Evolutionary conservation across 1,140 invertebrate genomes (phyloP).

Genomic region (Octopus sinensis): DNA sequence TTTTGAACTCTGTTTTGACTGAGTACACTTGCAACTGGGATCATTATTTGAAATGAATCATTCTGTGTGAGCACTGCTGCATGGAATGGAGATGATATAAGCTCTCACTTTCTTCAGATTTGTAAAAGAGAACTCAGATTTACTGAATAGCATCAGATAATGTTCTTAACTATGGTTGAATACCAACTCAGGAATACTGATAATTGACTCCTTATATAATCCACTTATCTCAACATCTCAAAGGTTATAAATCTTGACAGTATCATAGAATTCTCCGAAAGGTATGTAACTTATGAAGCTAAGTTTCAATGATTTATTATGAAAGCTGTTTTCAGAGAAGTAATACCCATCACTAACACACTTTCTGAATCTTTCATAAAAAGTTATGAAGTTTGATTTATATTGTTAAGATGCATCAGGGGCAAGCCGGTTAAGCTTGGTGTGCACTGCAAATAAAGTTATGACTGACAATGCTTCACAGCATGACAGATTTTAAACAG

Average conservation of each 20-base stretch:
- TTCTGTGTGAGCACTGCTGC: constrained; percentile 1
- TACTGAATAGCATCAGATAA: neutral
- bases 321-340: constrained; percentile 2
- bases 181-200: constrained; percentile 4
- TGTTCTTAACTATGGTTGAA: neutral
- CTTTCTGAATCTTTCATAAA: neutral
- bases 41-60: neutral
- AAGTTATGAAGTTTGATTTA: neutral
- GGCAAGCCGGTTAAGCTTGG: neutral
- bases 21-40: neutral
- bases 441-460: neutral
- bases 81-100: neutral
- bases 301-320: constrained; percentile 6
- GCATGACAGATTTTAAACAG: too few relatives aligned
- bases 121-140: constrained; percentile 5
- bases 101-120: neutral
- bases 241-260: constrained; percentile 4
- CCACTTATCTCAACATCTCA: neutral
- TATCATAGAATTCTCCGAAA: neutral
- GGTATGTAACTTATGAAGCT: neutral
- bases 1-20: constrained; percentile 5
- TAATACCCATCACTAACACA: neutral
- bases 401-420: neutral
- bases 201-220: neutral
- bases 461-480: too few relatives aligned